A percentile compares a stretch with the other conserved stretches of the same genome.
phyloP scores from a whole-genome alignment of 1,140 invertebrate genomes.

The Brachionus paranguensis region DNA sequence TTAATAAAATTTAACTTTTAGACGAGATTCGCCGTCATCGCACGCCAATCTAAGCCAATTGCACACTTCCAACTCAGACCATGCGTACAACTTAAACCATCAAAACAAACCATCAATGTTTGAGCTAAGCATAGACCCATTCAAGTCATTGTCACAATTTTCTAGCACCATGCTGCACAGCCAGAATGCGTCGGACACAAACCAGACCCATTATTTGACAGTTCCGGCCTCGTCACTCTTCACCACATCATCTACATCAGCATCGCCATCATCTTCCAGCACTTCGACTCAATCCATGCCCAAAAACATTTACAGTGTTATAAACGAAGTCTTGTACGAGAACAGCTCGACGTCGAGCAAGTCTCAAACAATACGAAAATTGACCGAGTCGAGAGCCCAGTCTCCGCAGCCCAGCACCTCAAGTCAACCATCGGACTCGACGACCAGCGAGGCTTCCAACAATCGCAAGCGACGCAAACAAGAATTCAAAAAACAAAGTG shows the following conservation, averaged over 20 bases:
- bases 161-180: not conserved
- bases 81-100: not conserved
- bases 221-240: not conserved
- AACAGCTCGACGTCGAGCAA: not conserved
- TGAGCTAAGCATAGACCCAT: not conserved
- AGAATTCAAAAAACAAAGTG: slow-evolving; percentile 25
- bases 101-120: not conserved
- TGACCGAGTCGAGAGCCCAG: not conserved
- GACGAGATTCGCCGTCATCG: slow-evolving; percentile 29
- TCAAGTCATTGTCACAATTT: not conserved
- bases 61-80: not conserved
- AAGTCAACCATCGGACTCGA: not conserved
- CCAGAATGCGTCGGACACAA: not conserved
- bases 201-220: not conserved
- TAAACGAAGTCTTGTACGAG: not conserved
- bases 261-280: not conserved
- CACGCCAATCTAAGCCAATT: not conserved
- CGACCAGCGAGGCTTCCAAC: not conserved
- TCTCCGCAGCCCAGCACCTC: not conserved
- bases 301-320: not conserved
- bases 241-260: not conserved
- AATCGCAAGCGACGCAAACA: slow-evolving; percentile 9
- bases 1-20: not conserved
- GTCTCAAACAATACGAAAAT: not conserved
- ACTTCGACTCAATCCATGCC: not conserved